Evolutionary conservation across 1,140 invertebrate species (phyloP).

Genomic region (Cyphomyrmex costatus): DNA sequence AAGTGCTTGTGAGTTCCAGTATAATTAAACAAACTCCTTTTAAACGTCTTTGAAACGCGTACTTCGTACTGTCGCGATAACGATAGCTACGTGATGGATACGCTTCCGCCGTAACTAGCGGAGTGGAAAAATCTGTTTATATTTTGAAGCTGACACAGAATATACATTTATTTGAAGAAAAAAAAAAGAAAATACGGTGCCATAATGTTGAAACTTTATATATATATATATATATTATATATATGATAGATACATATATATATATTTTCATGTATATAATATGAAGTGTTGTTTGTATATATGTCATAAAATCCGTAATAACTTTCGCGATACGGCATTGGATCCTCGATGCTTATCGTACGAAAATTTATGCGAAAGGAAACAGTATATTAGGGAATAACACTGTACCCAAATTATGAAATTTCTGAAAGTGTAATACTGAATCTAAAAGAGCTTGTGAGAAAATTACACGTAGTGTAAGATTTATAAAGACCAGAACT

Average conservation of each 20-base stretch:
- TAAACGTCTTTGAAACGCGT: conserved; percentile 61
- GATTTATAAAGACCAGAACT: conserved; percentile 69
- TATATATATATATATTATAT: conserved; percentile 82
- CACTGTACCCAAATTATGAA: conserved; percentile 46
- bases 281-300: conserved; percentile 87
- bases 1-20: conserved; percentile 73
- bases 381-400: conserved; percentile 63
- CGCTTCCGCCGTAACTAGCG: conserved; percentile 31
- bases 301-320: conserved; percentile 82
- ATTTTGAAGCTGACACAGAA: conserved; percentile 75
- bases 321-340: conserved; percentile 77
- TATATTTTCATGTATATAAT: conserved; percentile 86
- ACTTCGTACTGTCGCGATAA: conserved; percentile 54
- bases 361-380: conserved; percentile 57
- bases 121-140: conserved; percentile 77
- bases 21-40: conserved; percentile 65
- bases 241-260: conserved; percentile 80
- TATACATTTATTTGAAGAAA: conserved; percentile 78
- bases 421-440: conserved; percentile 67
- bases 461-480: conserved; percentile 61
- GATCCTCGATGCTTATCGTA: conserved; percentile 72
- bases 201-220: conserved; percentile 85
- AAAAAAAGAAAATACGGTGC: conserved; percentile 81
- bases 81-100: conserved; percentile 30
- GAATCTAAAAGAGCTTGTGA: conserved; percentile 73